Evolutionary conservation across 37 sponge, comb jelly and placozoan species (phyloP), one percentile per base, ranked within the genome.

Genomic region (Hexactinellida sp.): DNA sequence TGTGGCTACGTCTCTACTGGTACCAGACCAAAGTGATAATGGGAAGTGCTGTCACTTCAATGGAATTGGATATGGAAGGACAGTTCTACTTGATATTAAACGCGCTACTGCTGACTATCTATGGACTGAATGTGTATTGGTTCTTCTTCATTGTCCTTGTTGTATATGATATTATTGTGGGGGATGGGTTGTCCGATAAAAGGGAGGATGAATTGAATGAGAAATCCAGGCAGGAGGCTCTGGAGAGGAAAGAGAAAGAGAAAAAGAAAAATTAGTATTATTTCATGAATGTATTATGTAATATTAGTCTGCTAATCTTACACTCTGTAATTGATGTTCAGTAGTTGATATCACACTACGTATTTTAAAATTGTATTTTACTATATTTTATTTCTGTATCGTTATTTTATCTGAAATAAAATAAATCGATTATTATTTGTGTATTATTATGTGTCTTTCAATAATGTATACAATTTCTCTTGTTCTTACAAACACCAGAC

Each of bases 1-100:
- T 94, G 24, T 47, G 89, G 54, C 91, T 89, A 28, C 83, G 95
- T 24, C 87, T 94, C 37, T 94, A 94, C 90, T 94, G 92, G 93
- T 92, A 71, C 82, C 93, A 90, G 0, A 91, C 87, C 0, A 94
- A 94, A 37, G 91, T 86, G 13, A 55, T 92, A 36, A 89, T 92
- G 55, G 88, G 93, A 0, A 35, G 93, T 30, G 87, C 55, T 38
- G 38, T 85, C 37, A 87, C 91, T 1, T 86, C 88, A 0, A 86
- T 88, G 24, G 9, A 55, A 28, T 37, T 88, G n/a, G 88, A 84
- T 54, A 88, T 88, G 0, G 83, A 63, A 0, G 93, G 90, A 35
- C 89, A 90, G 0, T 94, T 88, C 83, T 94, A 91, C 38, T 82
- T 91, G 19, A 55, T 87, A 54, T 92, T 94, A 84, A 86, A 88